phyloP scores from a whole-genome alignment of 2,113 vertebrate species.

The Sebastes fasciatus region DNA sequence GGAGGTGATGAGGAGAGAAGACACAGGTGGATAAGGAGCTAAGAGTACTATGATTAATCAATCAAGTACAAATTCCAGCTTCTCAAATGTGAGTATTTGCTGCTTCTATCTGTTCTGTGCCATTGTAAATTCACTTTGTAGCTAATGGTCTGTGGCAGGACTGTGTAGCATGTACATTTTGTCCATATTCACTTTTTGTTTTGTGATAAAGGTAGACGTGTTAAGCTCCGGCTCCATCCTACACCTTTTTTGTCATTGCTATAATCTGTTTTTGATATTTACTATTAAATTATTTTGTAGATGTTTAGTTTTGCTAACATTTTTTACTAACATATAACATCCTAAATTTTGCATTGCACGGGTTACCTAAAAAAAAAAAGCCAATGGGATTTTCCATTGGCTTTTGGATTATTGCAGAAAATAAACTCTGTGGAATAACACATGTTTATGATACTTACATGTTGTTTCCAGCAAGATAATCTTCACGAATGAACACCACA shows the following conservation, averaged over 20 bases:
- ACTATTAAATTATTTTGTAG: background rate
- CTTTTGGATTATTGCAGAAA: too few species aligned
- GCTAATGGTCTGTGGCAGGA: too few species aligned
- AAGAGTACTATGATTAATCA: background rate
- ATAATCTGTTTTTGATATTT: background rate
- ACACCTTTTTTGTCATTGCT: background rate
- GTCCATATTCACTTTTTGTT: background rate
- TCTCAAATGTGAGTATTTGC: background rate
- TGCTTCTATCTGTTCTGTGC: background rate
- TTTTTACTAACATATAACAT: background rate
- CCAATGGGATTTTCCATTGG: too few species aligned
- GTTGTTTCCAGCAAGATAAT: too few species aligned
- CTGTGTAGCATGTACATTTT: background rate
- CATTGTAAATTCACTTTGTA: background rate
- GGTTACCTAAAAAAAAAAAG: too few species aligned
- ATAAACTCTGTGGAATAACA: too few species aligned
- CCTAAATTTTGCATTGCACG: background rate
- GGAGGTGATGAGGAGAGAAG: conserved; percentile 21
- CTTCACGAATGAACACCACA: too few species aligned
- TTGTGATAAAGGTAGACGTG: background rate
- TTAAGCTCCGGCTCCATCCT: background rate
- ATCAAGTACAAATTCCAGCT: background rate
- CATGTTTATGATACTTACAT: too few species aligned
- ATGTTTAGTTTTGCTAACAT: background rate
- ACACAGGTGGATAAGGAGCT: conserved; percentile 30